Evolutionary conservation across 2,113 vertebrate genomes (phyloP).

Genomic region (Pelecanus crispus): DNA sequence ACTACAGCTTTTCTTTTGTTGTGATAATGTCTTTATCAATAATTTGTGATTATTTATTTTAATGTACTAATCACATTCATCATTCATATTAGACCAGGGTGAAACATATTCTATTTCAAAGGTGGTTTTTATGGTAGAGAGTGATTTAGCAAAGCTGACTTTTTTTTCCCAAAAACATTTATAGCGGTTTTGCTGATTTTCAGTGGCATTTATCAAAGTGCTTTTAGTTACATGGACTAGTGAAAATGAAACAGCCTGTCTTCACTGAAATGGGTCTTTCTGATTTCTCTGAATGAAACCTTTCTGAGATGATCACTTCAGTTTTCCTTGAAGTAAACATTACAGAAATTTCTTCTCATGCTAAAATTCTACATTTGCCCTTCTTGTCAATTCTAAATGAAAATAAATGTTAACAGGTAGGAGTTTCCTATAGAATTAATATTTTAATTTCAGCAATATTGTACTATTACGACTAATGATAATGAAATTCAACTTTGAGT

Average conservation of each 20-base stretch:
- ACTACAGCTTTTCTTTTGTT: neutral
- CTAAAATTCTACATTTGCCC: neutral
- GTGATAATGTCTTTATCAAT: constrained; percentile 19
- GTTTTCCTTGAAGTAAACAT: neutral
- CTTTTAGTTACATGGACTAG: neutral
- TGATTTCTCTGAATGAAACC: neutral
- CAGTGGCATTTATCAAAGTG: neutral
- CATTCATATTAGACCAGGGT: neutral
- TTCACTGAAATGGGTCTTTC: neutral
- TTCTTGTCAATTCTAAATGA: accelerated
- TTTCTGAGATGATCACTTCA: neutral
- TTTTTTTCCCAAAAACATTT: neutral
- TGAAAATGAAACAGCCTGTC: neutral
- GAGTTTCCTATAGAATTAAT: neutral
- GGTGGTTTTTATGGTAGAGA: neutral
- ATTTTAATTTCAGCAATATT: neutral
- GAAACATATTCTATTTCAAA: neutral
- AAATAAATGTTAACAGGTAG: neutral
- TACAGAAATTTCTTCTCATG: neutral
- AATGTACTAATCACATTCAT: neutral
- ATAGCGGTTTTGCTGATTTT: neutral
- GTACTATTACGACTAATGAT: neutral
- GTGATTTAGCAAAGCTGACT: neutral
- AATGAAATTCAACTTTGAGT: neutral
- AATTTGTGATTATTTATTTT: constrained; percentile 27